Conservation (phyloP, 2,113 vertebrate species). For the Mustelus asterias region DNA sequence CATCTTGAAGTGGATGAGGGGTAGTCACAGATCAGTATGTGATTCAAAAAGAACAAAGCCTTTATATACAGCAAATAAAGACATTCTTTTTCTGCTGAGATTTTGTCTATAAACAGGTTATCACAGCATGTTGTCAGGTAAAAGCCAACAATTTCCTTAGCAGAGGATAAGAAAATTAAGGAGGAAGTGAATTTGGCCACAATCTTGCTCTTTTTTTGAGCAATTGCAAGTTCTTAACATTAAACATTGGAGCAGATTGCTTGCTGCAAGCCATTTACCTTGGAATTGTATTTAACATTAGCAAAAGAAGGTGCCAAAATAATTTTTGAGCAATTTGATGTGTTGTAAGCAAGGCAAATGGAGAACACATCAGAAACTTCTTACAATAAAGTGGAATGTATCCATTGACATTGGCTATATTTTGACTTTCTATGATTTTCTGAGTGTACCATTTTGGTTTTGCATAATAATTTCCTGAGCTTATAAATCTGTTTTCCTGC, state of each 20-base stretch:
- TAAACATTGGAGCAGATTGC: neutral
- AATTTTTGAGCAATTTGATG: neutral
- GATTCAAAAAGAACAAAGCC: neutral
- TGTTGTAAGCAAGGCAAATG: neutral
- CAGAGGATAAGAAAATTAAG: neutral
- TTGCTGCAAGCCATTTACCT: neutral
- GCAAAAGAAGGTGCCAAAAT: neutral
- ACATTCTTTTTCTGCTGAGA: neutral
- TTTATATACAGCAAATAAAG: neutral
- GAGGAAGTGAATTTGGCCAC: neutral
- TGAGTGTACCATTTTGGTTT: neutral
- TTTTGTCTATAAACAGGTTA: neutral
- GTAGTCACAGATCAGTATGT: neutral
- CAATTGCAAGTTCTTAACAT: conserved; percentile 56
- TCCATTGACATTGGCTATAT: neutral
- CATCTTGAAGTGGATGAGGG: neutral
- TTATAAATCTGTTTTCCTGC: conserved; percentile 41
- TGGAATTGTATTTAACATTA: neutral
- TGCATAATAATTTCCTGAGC: neutral
- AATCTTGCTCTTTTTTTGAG: conserved; percentile 72
- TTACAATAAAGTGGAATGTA: neutral
- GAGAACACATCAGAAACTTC: neutral
- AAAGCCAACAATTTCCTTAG: neutral
- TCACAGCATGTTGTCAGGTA: neutral
- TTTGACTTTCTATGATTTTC: neutral